These are phyloP conservation scores for Pheosia tremula DNA, from an alignment of 2,888 invertebrate genomes.

Conservation along the genomic window DNA sequence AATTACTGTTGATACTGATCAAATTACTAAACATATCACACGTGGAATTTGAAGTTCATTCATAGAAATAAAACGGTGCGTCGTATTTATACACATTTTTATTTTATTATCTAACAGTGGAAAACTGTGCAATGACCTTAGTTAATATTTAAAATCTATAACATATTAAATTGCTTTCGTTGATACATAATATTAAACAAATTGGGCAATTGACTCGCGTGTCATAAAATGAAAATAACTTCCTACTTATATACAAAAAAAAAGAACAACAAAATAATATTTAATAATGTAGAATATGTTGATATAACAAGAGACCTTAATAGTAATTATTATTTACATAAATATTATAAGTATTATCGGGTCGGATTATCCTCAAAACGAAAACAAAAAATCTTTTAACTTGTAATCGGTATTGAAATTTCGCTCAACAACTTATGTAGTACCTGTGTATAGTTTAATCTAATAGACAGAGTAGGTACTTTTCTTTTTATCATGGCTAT, in stretches of 20 bases:
- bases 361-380: slow-evolving; percentile 16
- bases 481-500: no score
- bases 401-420: no score
- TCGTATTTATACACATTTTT: slow-evolving; percentile 35
- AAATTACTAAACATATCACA: not conserved
- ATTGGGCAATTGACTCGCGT: slow-evolving; percentile 38
- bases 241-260: slow-evolving; percentile 34
- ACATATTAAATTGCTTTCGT: slow-evolving; percentile 25
- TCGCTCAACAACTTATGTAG: no score
- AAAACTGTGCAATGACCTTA: slow-evolving; percentile 37
- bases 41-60: not conserved
- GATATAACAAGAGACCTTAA: slow-evolving; percentile 2
- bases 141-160: slow-evolving; percentile 32
- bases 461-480: no score
- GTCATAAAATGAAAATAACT: slow-evolving; percentile 23
- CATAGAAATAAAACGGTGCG: slow-evolving; percentile 26
- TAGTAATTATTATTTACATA: not conserved
- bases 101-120: slow-evolving; percentile 44
- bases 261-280: slow-evolving; percentile 21
- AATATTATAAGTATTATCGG: not conserved
- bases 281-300: not conserved
- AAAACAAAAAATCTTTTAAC: not conserved
- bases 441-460: no score
- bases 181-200: slow-evolving; percentile 24
- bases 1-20: no score